Conservation (phyloP, 2,113 vertebrate species). For the Nothocercus julius region DNA sequence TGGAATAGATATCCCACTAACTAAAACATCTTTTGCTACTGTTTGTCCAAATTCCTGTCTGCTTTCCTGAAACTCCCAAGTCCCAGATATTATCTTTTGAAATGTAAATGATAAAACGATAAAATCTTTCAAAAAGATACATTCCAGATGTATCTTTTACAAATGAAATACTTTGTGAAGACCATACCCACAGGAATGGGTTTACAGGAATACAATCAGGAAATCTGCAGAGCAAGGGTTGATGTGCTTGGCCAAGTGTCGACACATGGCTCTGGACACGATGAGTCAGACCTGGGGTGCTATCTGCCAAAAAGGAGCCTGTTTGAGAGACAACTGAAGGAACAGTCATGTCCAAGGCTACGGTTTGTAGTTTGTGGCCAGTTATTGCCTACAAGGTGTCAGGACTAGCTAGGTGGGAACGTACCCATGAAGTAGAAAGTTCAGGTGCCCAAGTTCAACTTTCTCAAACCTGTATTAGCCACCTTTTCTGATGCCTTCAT, state of each 20-base stretch:
- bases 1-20: neutral
- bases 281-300: neutral
- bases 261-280: neutral
- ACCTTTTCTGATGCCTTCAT: neutral
- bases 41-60: fast-evolving
- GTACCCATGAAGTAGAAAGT: neutral
- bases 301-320: neutral
- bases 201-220: neutral
- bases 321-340: neutral
- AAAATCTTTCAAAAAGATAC: too few relatives aligned
- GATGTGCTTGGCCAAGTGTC: neutral
- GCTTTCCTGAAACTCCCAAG: neutral
- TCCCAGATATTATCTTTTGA: neutral
- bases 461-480: neutral
- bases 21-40: neutral
- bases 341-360: neutral
- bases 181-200: neutral
- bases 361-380: neutral
- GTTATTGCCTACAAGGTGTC: neutral
- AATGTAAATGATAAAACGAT: too few relatives aligned
- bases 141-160: too few relatives aligned
- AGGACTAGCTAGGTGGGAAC: neutral
- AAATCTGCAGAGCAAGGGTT: neutral
- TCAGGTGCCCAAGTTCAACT: neutral
- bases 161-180: neutral